Base-by-base conservation (phyloP, 64 coral and sea anemone genomes). In the Actinia tenebrosa region DNA sequence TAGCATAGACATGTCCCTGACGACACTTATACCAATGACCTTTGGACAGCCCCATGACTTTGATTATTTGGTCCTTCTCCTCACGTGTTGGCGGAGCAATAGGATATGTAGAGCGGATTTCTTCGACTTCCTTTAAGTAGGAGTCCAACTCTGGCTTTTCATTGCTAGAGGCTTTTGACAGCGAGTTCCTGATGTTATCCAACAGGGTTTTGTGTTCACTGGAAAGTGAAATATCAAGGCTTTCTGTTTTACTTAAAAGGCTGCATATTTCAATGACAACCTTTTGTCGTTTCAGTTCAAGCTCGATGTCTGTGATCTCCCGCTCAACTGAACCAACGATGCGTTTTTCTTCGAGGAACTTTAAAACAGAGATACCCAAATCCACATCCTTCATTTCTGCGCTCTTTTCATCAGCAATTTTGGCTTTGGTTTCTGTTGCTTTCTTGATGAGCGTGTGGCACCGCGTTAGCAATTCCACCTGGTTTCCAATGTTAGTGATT, bases 1-100 rank as follows among this genome's bases (percentile, higher is more conserved):
- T 94, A 18, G 71, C 87, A 60, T 94, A 98, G 18, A 94, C 25
- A 88, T 98, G 95, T 19, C 92, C 95, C 6, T 98, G 50, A 26
- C 82, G 92, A 84, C 95, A 98, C 56, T 91, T 91, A 25, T 87
- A 94, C 95, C 95, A 98, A 30, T 92, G 95, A 42, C 95, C 95
- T 85, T 92, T 89, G 0, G 10, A 17, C 10, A 98, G 68, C 15
- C 75, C 86, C 13, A 93, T 78, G 16, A 92, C 95, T 55, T 83
- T 23, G 23, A 98, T 92, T 42, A 98, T 98, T 17, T 89, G 1
- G 58, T 72, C 86, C 25, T 55, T 98, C 79, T 90, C 92, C 19
- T 98, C 87, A 16, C 54, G 64, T 26, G 92, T 91, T 56, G 91
- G 68, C 1, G 83, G 60, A 5, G 79, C 22, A 16, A 98, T 56